Base-by-base conservation (phyloP, 1,140 invertebrate species). In the Nephila pilipes region DNA sequence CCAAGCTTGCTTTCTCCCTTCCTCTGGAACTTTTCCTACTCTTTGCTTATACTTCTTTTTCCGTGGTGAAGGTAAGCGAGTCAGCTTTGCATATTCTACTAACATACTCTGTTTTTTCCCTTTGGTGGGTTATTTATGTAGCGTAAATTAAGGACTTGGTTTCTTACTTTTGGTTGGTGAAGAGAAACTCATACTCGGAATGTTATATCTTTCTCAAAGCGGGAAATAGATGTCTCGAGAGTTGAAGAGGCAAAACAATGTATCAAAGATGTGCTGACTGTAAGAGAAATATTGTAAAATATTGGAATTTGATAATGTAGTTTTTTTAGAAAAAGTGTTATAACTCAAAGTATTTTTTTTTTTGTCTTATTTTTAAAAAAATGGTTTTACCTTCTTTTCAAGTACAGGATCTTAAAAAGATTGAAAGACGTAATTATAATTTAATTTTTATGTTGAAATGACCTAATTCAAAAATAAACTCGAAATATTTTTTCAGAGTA, bases 91-190 rank as follows among this genome's bases (percentile, higher is more conserved):
- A 75, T 75, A 75, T 75, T 32, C 29, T 46, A 46, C 46, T 32
- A 36, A 20, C 69, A 10, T 75, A 32, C 12, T 32, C 29, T 75
- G 29, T 32, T 36, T 36, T 22, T 75, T 75, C 29, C 32, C 69
- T 75, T 75, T 75, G 69, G 69, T 36, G 32, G 69, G 25, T 75
- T 75, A 75, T 75, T 75, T 75, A 75, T 75, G 69, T 75, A 75
- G 69, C 69, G 69, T 75, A 75, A 75, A 75, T 75, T 75, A 75
- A 75, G 32, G 25, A 75, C 69, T 25, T 25, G 16, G 69, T 36
- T 75, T 65, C 69, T 36, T 75, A 6, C 16, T 5, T 20, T 36
- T 3, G 69, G 25, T 20, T 3, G 69, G 14, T 0, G 32, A 75
- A 75, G 29, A 36, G 69, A 36, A 75, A 75, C 25, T 65, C 25